These are phyloP conservation scores for Synanthedon formicaeformis DNA, from an alignment of 2,888 invertebrate species.

Conservation along the genomic window DNA sequence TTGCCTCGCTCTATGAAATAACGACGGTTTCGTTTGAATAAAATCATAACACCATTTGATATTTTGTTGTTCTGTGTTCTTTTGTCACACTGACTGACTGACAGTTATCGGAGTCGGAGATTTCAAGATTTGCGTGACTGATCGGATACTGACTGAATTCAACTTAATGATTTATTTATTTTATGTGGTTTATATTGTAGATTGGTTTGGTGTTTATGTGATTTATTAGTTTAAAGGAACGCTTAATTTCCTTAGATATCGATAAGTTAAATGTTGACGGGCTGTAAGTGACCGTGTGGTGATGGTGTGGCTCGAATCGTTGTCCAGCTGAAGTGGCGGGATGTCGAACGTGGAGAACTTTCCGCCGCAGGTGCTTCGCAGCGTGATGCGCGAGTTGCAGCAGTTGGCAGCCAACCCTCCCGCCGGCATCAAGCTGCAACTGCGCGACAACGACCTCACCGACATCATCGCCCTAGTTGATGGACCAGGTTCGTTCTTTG, in stretches of 20 bases:
- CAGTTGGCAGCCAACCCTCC: slow-evolving; percentile 85
- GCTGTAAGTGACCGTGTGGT: not conserved
- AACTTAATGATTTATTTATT: no score
- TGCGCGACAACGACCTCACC: slow-evolving; percentile 93
- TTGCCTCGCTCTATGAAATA: no score
- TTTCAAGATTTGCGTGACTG: no score
- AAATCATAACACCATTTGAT: no score
- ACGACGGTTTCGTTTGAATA: no score
- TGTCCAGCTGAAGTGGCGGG: slow-evolving; percentile 16
- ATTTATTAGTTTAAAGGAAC: no score
- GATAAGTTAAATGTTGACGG: no score
- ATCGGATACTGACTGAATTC: no score
- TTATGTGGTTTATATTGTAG: slow-evolving; percentile 4
- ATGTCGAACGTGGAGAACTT: slow-evolving; percentile 95
- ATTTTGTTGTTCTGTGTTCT: no score
- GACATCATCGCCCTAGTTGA: slow-evolving; percentile 93
- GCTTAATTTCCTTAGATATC: no score
- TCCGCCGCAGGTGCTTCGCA: slow-evolving; percentile 91
- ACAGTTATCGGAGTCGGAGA: no score
- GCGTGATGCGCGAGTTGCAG: slow-evolving; percentile 89
- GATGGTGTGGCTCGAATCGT: slow-evolving; percentile 1
- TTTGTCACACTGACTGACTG: no score
- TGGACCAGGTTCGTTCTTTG: slow-evolving; percentile 73
- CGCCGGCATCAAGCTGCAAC: slow-evolving; percentile 89
- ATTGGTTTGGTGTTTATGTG: slow-evolving; percentile 6